phyloP scores from a whole-genome alignment of 2,797 vertebrate species.

The Lagocephalus sceleratus region DNA sequence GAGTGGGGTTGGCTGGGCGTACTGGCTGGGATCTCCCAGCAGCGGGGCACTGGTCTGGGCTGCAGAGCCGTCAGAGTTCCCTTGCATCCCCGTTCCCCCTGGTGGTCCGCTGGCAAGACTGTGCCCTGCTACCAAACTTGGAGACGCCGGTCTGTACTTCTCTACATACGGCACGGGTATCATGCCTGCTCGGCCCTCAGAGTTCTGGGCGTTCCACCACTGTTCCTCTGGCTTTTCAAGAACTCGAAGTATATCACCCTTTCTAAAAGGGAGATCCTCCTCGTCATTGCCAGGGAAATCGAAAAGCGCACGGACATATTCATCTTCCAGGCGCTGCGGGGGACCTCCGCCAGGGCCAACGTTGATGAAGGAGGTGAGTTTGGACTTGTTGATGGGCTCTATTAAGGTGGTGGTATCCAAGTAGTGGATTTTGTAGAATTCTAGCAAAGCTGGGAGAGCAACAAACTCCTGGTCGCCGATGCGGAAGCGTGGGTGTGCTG shows the following conservation, averaged over 20 bases:
- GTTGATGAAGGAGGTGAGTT: constrained; percentile 78
- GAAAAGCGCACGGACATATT: constrained; percentile 94
- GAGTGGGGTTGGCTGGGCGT: constrained; percentile 96
- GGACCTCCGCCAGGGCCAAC: constrained; percentile 62
- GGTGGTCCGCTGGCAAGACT: constrained; percentile 55
- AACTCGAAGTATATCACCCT: constrained; percentile 92
- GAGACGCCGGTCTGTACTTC: constrained; percentile 90
- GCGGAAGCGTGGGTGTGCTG: constrained; percentile 85
- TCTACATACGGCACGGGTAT: constrained; percentile 98
- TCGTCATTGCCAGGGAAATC: constrained; percentile 98
- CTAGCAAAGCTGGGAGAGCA: constrained; percentile 91
- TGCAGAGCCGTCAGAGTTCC: constrained; percentile 85
- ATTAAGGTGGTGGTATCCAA: constrained; percentile 99
- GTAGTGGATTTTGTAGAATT: constrained; percentile 99
- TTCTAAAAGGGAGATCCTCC: constrained; percentile 97
- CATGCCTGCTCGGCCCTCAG: constrained; percentile 92
- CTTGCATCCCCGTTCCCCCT: constrained; percentile 54
- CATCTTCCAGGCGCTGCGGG: constrained; percentile 87
- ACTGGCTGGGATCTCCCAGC: constrained; percentile 93
- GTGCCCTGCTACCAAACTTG: constrained; percentile 81
- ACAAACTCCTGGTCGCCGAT: constrained; percentile 99
- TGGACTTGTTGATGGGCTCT: constrained; percentile 92
- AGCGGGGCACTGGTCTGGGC: constrained; percentile 80
- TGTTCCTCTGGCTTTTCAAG: constrained; percentile 98
- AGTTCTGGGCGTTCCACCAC: constrained; percentile 98